phyloP scores from a whole-genome alignment of 2,888 invertebrate species.

The Ommatoiulus sabulosus region DNA sequence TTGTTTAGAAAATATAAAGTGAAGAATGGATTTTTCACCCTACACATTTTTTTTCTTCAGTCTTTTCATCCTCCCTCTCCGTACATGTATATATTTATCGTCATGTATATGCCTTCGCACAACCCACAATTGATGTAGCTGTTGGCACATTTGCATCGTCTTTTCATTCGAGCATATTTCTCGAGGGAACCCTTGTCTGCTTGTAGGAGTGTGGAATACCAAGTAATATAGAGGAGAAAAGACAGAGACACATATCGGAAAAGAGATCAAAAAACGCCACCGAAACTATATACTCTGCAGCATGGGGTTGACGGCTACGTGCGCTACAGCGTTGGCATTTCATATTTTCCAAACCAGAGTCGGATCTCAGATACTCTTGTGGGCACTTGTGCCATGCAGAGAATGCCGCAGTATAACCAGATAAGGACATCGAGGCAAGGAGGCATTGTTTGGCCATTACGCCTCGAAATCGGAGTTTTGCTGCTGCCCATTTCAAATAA shows the following conservation, averaged over 20 bases:
- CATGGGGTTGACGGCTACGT: slow-evolving; percentile 10
- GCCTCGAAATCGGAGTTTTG: background rate
- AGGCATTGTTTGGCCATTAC: background rate
- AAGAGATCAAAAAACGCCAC: slow-evolving; percentile 40
- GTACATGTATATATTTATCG: too few species aligned
- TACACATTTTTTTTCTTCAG: background rate
- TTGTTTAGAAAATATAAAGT: slow-evolving; percentile 16
- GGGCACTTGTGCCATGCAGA: background rate
- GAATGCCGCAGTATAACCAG: background rate
- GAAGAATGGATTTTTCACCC: slow-evolving; percentile 44
- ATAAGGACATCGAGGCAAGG: background rate
- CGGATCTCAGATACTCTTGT: slow-evolving; percentile 7
- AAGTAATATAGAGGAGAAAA: slow-evolving; percentile 42
- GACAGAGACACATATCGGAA: slow-evolving; percentile 42
- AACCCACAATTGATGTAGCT: slow-evolving; percentile 47
- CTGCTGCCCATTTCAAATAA: background rate
- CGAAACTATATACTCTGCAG: background rate
- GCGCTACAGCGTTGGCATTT: background rate
- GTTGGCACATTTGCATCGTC: slow-evolving; percentile 45
- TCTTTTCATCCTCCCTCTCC: background rate
- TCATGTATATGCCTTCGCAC: slow-evolving; percentile 21
- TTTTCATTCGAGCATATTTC: slow-evolving; percentile 51
- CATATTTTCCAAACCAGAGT: slow-evolving; percentile 19
- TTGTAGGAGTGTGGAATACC: slow-evolving; percentile 14
- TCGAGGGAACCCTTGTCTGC: slow-evolving; percentile 47